Evolutionary conservation across 2,888 invertebrate species (phyloP).

Genomic region (Thelaira solivaga): DNA sequence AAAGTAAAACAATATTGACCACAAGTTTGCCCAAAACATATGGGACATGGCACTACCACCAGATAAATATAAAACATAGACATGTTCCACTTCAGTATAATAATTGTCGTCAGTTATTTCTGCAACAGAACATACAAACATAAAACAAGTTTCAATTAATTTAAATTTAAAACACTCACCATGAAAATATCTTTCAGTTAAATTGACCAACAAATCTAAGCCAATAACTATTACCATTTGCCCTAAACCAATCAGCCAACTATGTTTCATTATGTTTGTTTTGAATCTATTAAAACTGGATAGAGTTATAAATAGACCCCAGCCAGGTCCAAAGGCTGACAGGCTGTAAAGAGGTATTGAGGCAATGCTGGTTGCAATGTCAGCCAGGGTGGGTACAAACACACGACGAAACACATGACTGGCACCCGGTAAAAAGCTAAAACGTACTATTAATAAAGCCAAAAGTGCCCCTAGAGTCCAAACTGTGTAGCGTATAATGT

Average conservation of each 20-base stretch:
- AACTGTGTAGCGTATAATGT: conserved; percentile 67
- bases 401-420: conserved; percentile 57
- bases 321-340: conserved; percentile 90
- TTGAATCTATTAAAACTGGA: conserved; percentile 88
- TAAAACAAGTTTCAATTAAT: not conserved
- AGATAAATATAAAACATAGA: conserved; percentile 69
- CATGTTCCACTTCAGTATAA: conserved; percentile 57
- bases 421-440: conserved; percentile 69
- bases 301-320: conserved; percentile 88
- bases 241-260: conserved; percentile 69
- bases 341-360: conserved; percentile 73
- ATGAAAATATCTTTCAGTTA: conserved; percentile 80
- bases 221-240: conserved; percentile 69
- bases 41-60: conserved; percentile 68
- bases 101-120: conserved; percentile 41
- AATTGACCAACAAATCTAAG: conserved; percentile 83
- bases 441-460: conserved; percentile 66
- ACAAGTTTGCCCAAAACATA: conserved; percentile 80
- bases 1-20: conserved; percentile 86
- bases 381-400: conserved; percentile 29
- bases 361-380: conserved; percentile 31
- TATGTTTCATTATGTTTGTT: conserved; percentile 80
- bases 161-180: conserved; percentile 17
- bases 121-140: conserved; percentile 13
- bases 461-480: conserved; percentile 65